phyloP scores from a whole-genome alignment of 2,113 vertebrate genomes.

The Ophiodon elongatus region DNA sequence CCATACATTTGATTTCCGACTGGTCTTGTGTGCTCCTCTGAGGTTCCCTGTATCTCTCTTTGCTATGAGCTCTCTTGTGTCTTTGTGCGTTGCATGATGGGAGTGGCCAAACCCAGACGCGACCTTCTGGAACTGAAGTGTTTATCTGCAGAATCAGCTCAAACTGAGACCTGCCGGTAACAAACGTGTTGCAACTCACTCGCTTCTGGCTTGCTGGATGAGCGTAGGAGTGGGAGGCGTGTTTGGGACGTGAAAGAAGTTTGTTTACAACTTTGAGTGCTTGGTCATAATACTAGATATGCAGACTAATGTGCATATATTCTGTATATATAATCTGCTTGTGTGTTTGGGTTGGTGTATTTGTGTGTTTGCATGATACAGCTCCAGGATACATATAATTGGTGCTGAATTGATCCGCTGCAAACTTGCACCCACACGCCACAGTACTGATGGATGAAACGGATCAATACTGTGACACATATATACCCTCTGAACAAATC shows the following conservation, averaged over 20 bases:
- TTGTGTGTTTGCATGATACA: conserved; percentile 43
- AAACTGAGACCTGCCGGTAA: conserved; percentile 49
- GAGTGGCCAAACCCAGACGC: conserved; percentile 63
- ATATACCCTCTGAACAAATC: conserved; percentile 18
- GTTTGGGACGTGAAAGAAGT: conserved; percentile 38
- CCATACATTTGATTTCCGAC: conserved; percentile 31
- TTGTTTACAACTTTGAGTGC: conserved; percentile 22
- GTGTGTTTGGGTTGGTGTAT: not conserved
- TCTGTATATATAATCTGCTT: not conserved
- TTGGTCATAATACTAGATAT: not conserved
- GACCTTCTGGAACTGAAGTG: conserved; percentile 43
- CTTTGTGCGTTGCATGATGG: conserved; percentile 53
- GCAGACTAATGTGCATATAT: not conserved
- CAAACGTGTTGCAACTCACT: conserved; percentile 72
- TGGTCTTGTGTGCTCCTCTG: conserved; percentile 57
- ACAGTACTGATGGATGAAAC: conserved; percentile 32
- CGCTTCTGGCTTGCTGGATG: conserved; percentile 25
- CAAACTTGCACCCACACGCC: conserved; percentile 44
- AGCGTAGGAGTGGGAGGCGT: conserved; percentile 49
- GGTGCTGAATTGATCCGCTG: conserved; percentile 58
- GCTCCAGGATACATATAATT: conserved; percentile 57
- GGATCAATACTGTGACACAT: conserved; percentile 42
- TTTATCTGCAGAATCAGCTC: conserved; percentile 65
- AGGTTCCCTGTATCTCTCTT: conserved; percentile 35
- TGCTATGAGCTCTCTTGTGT: conserved; percentile 48